Evolutionary conservation across 2,888 invertebrate species (phyloP), one percentile per base, ranked within the genome.

Genomic region (Acronicta alni): DNA sequence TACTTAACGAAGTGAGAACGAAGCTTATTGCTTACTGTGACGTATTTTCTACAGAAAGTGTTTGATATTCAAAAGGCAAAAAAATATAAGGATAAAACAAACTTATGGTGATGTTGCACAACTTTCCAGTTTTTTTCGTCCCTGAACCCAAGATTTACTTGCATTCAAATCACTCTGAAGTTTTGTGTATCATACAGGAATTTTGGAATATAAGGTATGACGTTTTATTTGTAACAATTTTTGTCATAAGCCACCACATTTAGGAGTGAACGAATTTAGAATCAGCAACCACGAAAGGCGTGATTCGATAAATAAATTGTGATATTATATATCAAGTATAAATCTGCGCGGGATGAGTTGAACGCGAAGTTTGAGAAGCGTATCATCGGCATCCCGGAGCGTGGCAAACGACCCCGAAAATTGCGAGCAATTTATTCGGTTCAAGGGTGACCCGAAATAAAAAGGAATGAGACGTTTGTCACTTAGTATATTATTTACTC

Each of bases 401-500:
- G 90, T 88, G 77, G 89, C 84, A 89, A 90, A 91, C 88, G 89
- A 90, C 82, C 87, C 90, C 87, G 89, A 91, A 92, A 92, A 92
- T 92, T 89, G 89, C 87, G 79, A 73, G 85, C 91, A 91, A 92
- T 92, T 91, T 93, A 91, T 91, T 88, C 86, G 85, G 87, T 91
- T 91, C 90, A 88, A 88, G 90, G 89, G 89, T 91, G 89, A 90
- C 90, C 90, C 87, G 80, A 88, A 89, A 89, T 88, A 88, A 89
- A 89, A 88, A 86, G 83, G 81, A 88, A 85, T 85, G 84, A 85
- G 83, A 86, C 88, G 87, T 89, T 91, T 90, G 89, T 90, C 91
- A 91, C 89, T 89, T 88, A 84, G 87, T 91, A 85, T 90, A 90
- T 90, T 90, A 89, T 89, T 91, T 89, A 89, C 83, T 82, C 83